phyloP scores from a whole-genome alignment of 2,113 vertebrate species.

The Megalops atlanticus region DNA sequence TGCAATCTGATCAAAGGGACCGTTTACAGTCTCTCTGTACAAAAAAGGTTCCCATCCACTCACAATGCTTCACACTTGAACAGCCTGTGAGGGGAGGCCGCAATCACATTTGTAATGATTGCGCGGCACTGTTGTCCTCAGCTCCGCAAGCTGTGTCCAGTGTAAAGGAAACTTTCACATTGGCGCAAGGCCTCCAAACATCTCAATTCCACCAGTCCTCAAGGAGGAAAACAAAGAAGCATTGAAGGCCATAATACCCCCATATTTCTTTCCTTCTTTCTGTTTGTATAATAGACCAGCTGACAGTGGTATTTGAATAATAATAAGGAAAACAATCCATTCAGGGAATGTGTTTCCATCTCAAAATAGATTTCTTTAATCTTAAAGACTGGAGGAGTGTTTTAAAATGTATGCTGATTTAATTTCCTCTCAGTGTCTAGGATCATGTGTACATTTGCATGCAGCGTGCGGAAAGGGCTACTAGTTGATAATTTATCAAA shows the following conservation, averaged over 20 bases:
- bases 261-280: not conserved
- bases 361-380: conserved; percentile 65
- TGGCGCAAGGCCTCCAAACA: not conserved
- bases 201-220: conserved; percentile 3
- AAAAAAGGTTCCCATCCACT: not conserved
- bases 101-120: not conserved
- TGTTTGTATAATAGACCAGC: conserved; percentile 33
- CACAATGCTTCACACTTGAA: not conserved
- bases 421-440: conserved; percentile 61
- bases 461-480: conserved; percentile 54
- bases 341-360: conserved; percentile 61
- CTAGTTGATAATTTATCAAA: conserved; percentile 62
- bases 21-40: not conserved
- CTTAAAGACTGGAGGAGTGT: conserved; percentile 57
- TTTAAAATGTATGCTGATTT: conserved; percentile 69
- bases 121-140: not conserved
- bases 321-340: conserved; percentile 60
- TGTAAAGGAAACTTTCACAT: not conserved
- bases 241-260: not conserved
- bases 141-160: not conserved
- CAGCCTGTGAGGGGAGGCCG: not conserved
- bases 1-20: not conserved
- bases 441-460: conserved; percentile 68
- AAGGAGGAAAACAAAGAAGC: not conserved
- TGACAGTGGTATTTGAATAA: conserved; percentile 33